Percentiles rank a stretch among this genome's conserved stretches.
Conservation (phyloP, 2,888 invertebrate species). For the Meta bourneti region DNA sequence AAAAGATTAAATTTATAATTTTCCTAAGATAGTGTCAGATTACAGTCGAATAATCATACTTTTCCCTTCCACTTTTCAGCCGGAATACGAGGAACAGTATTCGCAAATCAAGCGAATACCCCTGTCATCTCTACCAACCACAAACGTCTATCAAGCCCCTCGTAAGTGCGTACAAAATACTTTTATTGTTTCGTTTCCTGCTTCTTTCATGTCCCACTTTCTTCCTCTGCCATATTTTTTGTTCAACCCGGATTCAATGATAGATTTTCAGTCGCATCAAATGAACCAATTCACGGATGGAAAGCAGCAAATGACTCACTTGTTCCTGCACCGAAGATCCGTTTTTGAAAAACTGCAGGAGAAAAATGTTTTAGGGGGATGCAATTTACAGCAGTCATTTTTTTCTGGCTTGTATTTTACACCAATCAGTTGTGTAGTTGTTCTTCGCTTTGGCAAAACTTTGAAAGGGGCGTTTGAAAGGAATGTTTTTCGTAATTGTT, state of each 20-base stretch:
- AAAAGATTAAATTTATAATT: not conserved
- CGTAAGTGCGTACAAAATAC: constrained; percentile 76
- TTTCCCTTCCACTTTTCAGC: constrained; percentile 36
- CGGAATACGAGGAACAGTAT: constrained; percentile 77
- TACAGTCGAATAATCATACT: not conserved
- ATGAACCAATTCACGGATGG: constrained; percentile 37
- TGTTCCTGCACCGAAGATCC: not conserved
- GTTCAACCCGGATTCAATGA: constrained; percentile 16
- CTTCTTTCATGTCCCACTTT: not conserved
- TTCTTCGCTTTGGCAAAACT: not conserved
- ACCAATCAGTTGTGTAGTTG: not conserved
- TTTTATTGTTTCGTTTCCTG: constrained; percentile 14
- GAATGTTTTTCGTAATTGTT: not conserved
- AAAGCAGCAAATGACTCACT: constrained; percentile 19
- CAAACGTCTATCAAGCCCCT: constrained; percentile 76
- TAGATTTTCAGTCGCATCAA: constrained; percentile 24
- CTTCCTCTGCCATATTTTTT: not conserved
- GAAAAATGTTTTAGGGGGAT: constrained; percentile 33
- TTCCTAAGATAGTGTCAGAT: not conserved
- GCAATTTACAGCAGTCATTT: constrained; percentile 3
- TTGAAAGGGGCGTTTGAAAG: not conserved
- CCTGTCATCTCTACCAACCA: constrained; percentile 70
- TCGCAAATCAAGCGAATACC: constrained; percentile 76
- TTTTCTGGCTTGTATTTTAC: not conserved
- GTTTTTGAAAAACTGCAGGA: not conserved